Conservation (phyloP, 1,140 invertebrate species). For the Lutraria rhynchaena region DNA sequence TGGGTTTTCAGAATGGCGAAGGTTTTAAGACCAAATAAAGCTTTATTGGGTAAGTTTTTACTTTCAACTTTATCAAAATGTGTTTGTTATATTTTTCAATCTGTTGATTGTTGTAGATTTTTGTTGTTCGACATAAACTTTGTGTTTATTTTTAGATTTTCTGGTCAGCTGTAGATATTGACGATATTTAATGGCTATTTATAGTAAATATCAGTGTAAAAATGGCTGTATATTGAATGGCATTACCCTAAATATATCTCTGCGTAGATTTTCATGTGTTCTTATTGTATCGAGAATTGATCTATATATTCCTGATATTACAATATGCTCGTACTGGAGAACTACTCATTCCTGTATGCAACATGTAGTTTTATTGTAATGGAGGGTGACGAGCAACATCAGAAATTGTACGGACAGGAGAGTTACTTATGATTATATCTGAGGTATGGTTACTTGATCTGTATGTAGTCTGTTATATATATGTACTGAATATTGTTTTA, state of each 20-base stretch:
- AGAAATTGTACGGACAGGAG: no score
- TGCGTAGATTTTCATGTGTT: background rate
- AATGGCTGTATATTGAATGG: conserved; percentile 27
- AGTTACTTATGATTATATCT: no score
- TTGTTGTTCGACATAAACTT: background rate
- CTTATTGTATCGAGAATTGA: conserved; percentile 38
- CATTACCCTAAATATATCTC: background rate
- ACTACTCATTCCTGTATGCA: background rate
- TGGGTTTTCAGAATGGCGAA: conserved; percentile 53
- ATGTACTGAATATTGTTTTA: background rate
- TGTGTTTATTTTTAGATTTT: conserved; percentile 18
- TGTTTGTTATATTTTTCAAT: background rate
- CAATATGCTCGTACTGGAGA: background rate
- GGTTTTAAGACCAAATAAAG: conserved; percentile 44
- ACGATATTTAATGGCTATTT: conserved; percentile 32
- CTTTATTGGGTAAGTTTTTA: conserved; percentile 43
- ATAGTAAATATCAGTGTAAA: conserved; percentile 32
- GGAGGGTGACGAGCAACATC: background rate
- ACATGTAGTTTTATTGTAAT: background rate
- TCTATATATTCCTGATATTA: conserved; percentile 12
- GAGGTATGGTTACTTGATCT: no score
- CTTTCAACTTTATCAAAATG: background rate
- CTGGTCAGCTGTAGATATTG: conserved; percentile 41
- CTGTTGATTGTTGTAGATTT: conserved; percentile 3
- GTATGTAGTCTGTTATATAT: background rate